These are phyloP conservation scores for Chaetops frenatus DNA, from an alignment of 2,113 vertebrate genomes.

Conservation along the genomic window DNA sequence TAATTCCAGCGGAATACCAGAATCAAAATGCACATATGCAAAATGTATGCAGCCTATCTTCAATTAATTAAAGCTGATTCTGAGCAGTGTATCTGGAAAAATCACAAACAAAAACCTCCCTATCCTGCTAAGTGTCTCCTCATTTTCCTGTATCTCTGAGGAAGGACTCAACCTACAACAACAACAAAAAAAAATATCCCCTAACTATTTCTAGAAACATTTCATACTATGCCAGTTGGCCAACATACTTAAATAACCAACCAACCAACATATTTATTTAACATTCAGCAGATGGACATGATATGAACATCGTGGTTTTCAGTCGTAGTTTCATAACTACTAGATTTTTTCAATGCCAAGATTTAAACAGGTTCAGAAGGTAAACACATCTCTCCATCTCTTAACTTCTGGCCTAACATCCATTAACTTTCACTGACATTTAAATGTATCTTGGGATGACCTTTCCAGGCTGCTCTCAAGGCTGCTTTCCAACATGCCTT, in stretches of 20 bases:
- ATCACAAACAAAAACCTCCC: slow-evolving; percentile 49
- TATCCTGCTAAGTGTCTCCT: slow-evolving; percentile 29
- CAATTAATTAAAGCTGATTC: slow-evolving; percentile 59
- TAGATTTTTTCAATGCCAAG: slow-evolving; percentile 77
- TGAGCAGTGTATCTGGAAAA: slow-evolving; percentile 45
- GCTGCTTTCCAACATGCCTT: not conserved
- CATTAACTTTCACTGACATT: slow-evolving; percentile 40
- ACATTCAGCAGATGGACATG: slow-evolving; percentile 97
- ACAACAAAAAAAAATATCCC: slow-evolving; percentile 57
- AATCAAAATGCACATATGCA: slow-evolving; percentile 60
- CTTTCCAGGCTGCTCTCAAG: slow-evolving; percentile 27
- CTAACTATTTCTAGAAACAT: slow-evolving; percentile 73
- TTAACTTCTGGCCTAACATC: not conserved
- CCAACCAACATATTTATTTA: slow-evolving; percentile 84
- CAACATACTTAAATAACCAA: slow-evolving; percentile 78
- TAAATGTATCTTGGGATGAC: slow-evolving; percentile 22
- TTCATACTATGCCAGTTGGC: slow-evolving; percentile 76
- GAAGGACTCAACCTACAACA: slow-evolving; percentile 64
- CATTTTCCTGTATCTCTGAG: slow-evolving; percentile 25
- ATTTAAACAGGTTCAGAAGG: slow-evolving; percentile 70
- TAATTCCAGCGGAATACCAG: slow-evolving; percentile 33
- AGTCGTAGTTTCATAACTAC: slow-evolving; percentile 92
- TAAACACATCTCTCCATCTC: slow-evolving; percentile 41
- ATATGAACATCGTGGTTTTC: slow-evolving; percentile 96
- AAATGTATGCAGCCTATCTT: slow-evolving; percentile 46